Evolutionary conservation across 92 coral and sea anemone species (phyloP), one percentile per base, ranked within the genome.

Genomic region (Phenganax subtilis): DNA sequence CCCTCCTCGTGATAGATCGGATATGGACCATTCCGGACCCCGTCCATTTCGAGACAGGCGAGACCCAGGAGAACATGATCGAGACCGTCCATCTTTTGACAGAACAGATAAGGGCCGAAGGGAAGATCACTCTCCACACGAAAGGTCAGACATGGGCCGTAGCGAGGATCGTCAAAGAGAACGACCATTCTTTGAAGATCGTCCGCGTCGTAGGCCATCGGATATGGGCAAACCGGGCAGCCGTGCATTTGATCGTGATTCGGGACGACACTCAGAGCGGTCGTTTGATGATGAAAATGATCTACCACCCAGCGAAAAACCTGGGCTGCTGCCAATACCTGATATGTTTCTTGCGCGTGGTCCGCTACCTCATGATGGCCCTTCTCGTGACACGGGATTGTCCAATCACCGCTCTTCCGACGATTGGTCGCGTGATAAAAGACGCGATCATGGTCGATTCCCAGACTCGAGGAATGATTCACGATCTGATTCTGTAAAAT

Each of bases 121-220:
- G 12, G 71, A 64, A 62, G 83, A 54, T 11, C 60, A 37, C 20
- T 55, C 73, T 60, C 63, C 74, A 0, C 51, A 20, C 51, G 74
- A 63, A 17, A 79, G 83, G 65, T 55, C 83, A 62, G 74, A 79
- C 68, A 64, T 79, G 74, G 52, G 57, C 61, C 83, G 77, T 15
- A 51, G 53, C 12, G 74, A 54, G 28, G 74, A 69, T 8, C 57
- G 72, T 54, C 74, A 72, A 51, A 27, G 44, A 25, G 72, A 51
- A 20, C 72, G 55, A 4, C 53, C 72, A 63, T 68, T 73, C 14
- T 67, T 60, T 12, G 56, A 30, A 54, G 74, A 64, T 54, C 59
- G 74, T 63, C 83, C 74, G 7, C 62, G 60, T 47, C 62, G 55
- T 54, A 52, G 74, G 51, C 58, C 67, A 57, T 51, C 81, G 28